Percentiles rank a stretch among this genome's conserved stretches.
phyloP scores from a whole-genome alignment of 2,113 vertebrate species.

The Centrocercus urophasianus region DNA sequence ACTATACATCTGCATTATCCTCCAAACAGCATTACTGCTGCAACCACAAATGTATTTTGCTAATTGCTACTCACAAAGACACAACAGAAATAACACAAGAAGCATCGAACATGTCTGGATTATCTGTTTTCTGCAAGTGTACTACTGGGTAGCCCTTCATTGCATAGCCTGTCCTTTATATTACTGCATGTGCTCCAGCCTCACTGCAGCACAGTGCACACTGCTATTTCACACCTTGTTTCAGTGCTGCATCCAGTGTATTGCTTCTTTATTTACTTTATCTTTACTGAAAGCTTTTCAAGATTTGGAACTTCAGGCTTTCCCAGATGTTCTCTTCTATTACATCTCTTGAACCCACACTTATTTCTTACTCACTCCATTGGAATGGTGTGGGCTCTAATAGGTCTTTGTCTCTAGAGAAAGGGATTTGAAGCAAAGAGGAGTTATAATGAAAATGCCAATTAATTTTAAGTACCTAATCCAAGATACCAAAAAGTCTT shows the following conservation, averaged over 20 bases:
- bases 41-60: not conserved
- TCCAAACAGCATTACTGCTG: not conserved
- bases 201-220: not conserved
- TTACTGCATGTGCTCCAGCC: not conserved
- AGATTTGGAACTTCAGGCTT: not conserved
- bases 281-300: not conserved
- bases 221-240: not conserved
- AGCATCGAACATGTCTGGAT: not conserved
- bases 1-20: not conserved
- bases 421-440: not conserved
- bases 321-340: not conserved
- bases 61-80: not conserved
- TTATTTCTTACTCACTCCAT: not conserved
- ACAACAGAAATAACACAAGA: not conserved
- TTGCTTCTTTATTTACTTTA: not conserved
- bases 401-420: not conserved
- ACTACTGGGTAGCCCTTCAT: not conserved
- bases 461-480: not conserved
- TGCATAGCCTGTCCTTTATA: not conserved
- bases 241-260: not conserved
- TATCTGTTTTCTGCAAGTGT: not conserved
- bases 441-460: rapidly evolving
- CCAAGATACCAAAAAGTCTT: not conserved
- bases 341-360: not conserved
- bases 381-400: not conserved